Base-by-base conservation (phyloP, 2,888 invertebrate genomes). In the Drosophila neutralis region DNA sequence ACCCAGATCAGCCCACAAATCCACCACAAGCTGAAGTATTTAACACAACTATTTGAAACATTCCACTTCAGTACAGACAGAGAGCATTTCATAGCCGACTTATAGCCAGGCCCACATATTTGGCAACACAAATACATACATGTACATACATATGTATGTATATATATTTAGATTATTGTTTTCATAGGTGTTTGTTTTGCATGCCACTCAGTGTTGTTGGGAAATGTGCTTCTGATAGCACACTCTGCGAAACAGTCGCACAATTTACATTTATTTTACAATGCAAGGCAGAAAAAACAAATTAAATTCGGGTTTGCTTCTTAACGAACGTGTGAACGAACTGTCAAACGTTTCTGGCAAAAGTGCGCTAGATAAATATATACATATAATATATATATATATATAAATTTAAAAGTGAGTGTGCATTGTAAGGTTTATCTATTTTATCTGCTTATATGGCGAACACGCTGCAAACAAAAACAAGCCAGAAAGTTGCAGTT, bases 201-300 rank as follows among this genome's bases (percentile, higher is more conserved):
- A 38, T 52, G 52, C 42, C 63, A 63, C 52, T 68, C 62, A 35
- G 49, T 62, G 56, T 52, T 63, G 38, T 42, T 68, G 61, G 70
- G 85, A 80, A 85, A 83, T 83, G 56, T 74, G 76, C 78, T 79
- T 70, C 84, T 84, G 85, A 84, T 89, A 87, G 63, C 78, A 70
- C 54, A 24, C 24, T 61, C 65, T 24, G 21, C 24, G 21, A 24
- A 45, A 8, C 62, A 59, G 61, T 64, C 52, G 66, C 58, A 65
- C 56, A 81, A 89, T 89, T 85, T 87, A 72, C 87, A 89, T 27
- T 35, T 89, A 80, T 83, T 86, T 76, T 72, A 70, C 78, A 87
- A 88, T 88, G 54, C 48, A 67, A 11, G n/a, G 6, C n/a, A 27
- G 7, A 29, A 73, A 51, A 61, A 64, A 65, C 64, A 58, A 58